Evolutionary conservation across 2,113 vertebrate species (phyloP).

Genomic region (Myocastor coypus): DNA sequence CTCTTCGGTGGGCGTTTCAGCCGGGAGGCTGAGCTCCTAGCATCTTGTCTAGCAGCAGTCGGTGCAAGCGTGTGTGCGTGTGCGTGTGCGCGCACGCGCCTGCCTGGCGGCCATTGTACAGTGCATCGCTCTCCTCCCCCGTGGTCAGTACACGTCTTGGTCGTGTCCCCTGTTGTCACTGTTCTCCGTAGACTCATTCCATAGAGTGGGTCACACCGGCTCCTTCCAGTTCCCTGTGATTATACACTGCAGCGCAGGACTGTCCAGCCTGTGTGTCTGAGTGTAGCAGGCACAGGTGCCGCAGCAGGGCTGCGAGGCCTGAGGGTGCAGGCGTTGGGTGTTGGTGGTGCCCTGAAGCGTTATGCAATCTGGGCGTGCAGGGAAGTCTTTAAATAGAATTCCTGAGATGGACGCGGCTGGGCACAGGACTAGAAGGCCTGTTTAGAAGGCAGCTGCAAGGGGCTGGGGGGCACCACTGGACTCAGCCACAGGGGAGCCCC

Average conservation of each 20-base stretch:
- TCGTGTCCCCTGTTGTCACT: not conserved
- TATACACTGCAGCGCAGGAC: not conserved
- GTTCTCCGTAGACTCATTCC: not conserved
- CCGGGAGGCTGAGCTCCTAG: not conserved
- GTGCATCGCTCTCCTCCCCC: not conserved
- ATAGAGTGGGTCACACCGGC: not conserved
- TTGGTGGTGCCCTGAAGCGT: not conserved
- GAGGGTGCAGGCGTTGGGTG: not conserved
- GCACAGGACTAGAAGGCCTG: not conserved
- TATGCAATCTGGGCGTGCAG: not conserved
- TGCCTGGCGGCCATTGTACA: too few relatives aligned
- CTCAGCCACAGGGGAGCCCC: not conserved
- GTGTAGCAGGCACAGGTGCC: not conserved
- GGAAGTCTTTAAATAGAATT: not conserved
- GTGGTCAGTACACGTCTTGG: not conserved
- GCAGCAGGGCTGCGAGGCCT: not conserved
- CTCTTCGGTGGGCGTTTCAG: too few relatives aligned
- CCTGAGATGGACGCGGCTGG: not conserved
- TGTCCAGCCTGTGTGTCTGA: not conserved
- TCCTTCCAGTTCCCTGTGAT: not conserved
- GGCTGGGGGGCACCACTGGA: not conserved
- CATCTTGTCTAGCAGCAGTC: not conserved
- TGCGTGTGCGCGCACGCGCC: too few relatives aligned
- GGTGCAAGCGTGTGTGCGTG: not conserved
- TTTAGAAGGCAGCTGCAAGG: not conserved